Base-by-base conservation (phyloP, 2,113 vertebrate genomes). In the Hoplias malabaricus region DNA sequence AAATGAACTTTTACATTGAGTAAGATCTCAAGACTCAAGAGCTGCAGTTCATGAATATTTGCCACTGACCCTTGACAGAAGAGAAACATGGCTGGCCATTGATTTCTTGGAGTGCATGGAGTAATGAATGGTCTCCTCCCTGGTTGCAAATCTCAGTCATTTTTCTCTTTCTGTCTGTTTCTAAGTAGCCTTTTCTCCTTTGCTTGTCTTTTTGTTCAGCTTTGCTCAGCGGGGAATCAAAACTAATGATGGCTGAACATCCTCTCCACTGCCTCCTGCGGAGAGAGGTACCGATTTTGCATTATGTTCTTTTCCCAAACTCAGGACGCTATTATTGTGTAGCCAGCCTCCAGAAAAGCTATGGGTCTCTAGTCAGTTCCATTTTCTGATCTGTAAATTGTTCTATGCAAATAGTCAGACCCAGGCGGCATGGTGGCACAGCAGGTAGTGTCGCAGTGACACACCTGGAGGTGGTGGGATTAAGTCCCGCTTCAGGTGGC, bases 111-210 rank as follows among this genome's bases (percentile, higher is more conserved):
- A 31, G 33, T 31, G 38, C 50, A 19, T 14, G 56, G 50, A 56
- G 53, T 16, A 46, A 69, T 48, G 40, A 57, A 68, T 23, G 10
- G 36, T 63, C 57, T 76, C 50, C 56, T 76, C 63, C 53, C 57
- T 29, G 14, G 9, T 31, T 68, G 46, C 19, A 42, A 62, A 48
- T 16, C 62, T n/a, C 27, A 34, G 19, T 40, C 16, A 27, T 42
- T 56, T 31, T 1, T 65, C 38, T 33, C 14, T 68, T 21, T 57
- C 38, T 56, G 67, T 19, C 23, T 21, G 27, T 66, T 57, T 40
- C 34, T 33, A 5, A 9, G 29, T 14, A 27, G 8, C 54, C 16
- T 2, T 34, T 61, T 61, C 31, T 61, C 5, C 57, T 19, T 10
- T 61, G 14, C 57, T 12, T 29, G 29, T 61, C 13, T n/a, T 34